phyloP scores from a whole-genome alignment of 1,140 invertebrate species.

The Heterodera schachtii region DNA sequence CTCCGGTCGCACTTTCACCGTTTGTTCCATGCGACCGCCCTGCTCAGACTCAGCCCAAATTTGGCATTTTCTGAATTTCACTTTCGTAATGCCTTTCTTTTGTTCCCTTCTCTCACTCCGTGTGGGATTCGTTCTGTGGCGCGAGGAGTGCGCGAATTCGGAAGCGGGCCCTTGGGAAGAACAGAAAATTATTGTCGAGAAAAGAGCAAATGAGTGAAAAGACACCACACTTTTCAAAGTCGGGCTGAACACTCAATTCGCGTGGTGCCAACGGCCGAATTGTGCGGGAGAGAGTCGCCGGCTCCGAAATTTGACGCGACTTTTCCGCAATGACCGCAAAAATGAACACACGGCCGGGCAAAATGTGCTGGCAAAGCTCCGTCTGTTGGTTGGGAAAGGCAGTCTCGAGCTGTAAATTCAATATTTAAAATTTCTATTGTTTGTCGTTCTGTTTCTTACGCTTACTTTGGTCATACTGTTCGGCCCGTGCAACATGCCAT shows the following conservation, averaged over 20 bases:
- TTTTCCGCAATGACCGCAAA: constrained; percentile 60
- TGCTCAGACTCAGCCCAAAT: constrained; percentile 28
- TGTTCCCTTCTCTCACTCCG: constrained; percentile 46
- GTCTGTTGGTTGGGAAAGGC: constrained; percentile 36
- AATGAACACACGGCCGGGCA: constrained; percentile 43
- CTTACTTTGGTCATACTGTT: constrained; percentile 40
- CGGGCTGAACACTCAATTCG: constrained; percentile 51
- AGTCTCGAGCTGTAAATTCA: constrained; percentile 44
- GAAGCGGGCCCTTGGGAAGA: constrained; percentile 27
- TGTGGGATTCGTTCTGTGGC: constrained; percentile 29
- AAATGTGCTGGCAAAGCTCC: constrained; percentile 41
- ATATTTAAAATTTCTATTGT: not conserved
- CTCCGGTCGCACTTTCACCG: constrained; percentile 1
- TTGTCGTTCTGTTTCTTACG: no score
- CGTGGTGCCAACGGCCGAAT: constrained; percentile 55
- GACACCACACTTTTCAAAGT: constrained; percentile 51
- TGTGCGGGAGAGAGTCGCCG: constrained; percentile 51
- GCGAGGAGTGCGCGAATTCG: constrained; percentile 42
- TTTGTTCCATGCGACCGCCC: constrained; percentile 5
- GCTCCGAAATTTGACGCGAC: constrained; percentile 53
- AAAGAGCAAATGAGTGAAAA: not conserved
- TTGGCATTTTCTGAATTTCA: constrained; percentile 20
- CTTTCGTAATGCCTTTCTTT: no score
- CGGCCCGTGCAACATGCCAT: constrained; percentile 47
- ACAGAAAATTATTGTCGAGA: no score